Conservation (phyloP, 2,113 vertebrate species). For the Triplophysa rosa region DNA sequence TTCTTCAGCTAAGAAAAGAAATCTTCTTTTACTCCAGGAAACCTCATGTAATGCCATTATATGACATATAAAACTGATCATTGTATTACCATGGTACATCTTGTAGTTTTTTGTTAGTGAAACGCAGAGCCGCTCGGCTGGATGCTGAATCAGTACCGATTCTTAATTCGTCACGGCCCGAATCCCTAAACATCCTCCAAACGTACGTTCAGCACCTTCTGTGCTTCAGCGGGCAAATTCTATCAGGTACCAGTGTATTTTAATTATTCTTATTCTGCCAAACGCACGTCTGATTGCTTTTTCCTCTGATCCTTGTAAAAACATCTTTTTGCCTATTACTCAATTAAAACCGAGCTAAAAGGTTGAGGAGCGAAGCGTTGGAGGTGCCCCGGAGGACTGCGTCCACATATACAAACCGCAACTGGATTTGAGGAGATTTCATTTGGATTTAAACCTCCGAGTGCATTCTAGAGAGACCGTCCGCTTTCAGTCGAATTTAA, state of each 20-base stretch:
- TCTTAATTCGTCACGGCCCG: not conserved
- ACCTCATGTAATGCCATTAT: not conserved
- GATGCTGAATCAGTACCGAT: not conserved
- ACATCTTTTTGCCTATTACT: conserved; percentile 28
- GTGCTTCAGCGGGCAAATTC: conserved; percentile 10
- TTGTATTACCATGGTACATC: not conserved
- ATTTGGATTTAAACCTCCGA: conserved; percentile 39
- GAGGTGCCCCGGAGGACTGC: not conserved
- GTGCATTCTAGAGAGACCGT: conserved; percentile 25
- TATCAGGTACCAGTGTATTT: conserved; percentile 27
- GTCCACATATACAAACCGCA: conserved; percentile 4
- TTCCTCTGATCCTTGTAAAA: conserved; percentile 31
- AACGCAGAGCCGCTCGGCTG: not conserved
- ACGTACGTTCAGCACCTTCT: conserved; percentile 26
- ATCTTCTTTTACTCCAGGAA: not conserved
- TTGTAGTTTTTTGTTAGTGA: not conserved
- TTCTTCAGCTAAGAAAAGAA: too few relatives aligned
- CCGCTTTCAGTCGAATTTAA: conserved; percentile 31
- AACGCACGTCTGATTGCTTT: conserved; percentile 39
- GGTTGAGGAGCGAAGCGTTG: not conserved
- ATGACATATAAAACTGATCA: not conserved
- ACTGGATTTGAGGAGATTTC: conserved; percentile 36
- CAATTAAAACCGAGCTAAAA: conserved; percentile 45
- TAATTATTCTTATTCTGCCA: conserved; percentile 40
- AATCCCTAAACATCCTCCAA: conserved; percentile 3